Base-by-base conservation (phyloP, 2,797 vertebrate genomes). In the Aratinga solstitialis region DNA sequence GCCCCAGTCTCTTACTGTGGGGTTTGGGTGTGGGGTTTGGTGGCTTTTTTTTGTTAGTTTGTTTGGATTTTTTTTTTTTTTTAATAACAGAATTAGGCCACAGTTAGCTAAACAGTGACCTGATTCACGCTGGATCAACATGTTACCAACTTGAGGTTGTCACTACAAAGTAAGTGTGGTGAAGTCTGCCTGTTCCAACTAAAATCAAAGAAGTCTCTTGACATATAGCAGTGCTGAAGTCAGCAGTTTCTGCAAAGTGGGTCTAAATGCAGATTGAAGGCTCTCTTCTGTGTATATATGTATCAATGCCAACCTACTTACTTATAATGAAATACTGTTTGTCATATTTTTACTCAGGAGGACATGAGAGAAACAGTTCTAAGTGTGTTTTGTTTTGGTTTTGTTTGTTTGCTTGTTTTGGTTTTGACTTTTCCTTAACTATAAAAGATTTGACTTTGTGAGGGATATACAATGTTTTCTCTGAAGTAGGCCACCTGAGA, bases 301-400 rank as follows among this genome's bases (percentile, higher is more conserved):
- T 83, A 94, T 69, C 40, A 83, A 58, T 95, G 92, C 93, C 89
- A 96, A 89, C 90, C 90, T 94, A 92, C 91, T 97, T 97, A 96
- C 95, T 97, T 95, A 91, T 93, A 94, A 98, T 98, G 95, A 96
- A 89, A 94, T 94, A 94, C 76, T 95, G 98, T 97, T 95, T 94
- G 69, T 93, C 2, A 2, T 94, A 84, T 88, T 97, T 97, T 94
- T 73, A 90, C 94, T 88, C 63, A 74, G 59, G 81, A 97, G 93
- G 81, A 71, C 90, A 89, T 69, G 85, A 92, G 71, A 51, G 21
- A 76, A 95, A 53, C 72, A 81, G 75, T 89, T 97, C 48, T 73
- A 26, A 11, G 86, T 75, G 48, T 50, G 24, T 47, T 47, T 47
- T 47, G 23, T 24, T 24, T 23, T 38, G 58, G 83, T 69, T 73